Evolutionary conservation across 2,888 invertebrate genomes (phyloP).

Genomic region (Rhagophthalmus giganteus): DNA sequence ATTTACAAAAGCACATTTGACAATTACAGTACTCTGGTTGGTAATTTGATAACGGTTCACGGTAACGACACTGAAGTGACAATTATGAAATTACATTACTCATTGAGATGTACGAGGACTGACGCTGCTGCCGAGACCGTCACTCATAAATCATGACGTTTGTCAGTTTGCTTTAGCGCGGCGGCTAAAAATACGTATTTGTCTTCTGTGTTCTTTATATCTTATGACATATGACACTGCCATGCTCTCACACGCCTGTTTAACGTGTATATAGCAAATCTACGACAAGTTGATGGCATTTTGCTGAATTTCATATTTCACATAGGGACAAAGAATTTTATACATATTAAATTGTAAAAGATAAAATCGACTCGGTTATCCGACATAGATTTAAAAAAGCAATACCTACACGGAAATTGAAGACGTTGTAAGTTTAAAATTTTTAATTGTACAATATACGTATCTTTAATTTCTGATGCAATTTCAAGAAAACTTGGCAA

Average conservation of each 20-base stretch:
- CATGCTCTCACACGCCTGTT: constrained; percentile 26
- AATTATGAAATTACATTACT: constrained; percentile 56
- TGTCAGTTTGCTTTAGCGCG: constrained; percentile 47
- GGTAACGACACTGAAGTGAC: constrained; percentile 51
- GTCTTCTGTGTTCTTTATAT: constrained; percentile 48
- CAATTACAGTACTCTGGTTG: constrained; percentile 39
- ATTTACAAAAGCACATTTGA: constrained; percentile 45
- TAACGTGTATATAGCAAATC: constrained; percentile 19
- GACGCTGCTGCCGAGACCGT: constrained; percentile 46
- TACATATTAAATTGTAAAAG: too few relatives aligned
- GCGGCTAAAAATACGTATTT: constrained; percentile 50
- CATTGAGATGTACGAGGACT: constrained; percentile 52
- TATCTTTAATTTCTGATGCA: too few relatives aligned
- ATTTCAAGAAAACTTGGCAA: too few relatives aligned
- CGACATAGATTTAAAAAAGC: too few relatives aligned
- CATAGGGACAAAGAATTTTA: too few relatives aligned
- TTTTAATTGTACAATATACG: too few relatives aligned
- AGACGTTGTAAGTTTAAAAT: too few relatives aligned
- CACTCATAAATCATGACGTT: constrained; percentile 52
- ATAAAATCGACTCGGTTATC: too few relatives aligned
- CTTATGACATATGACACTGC: constrained; percentile 47
- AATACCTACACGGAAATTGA: too few relatives aligned
- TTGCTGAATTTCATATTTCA: constrained; percentile 1
- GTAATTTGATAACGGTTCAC: constrained; percentile 48
- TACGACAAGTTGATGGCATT: constrained; percentile 16